Evolutionary conservation across 2,113 vertebrate genomes (phyloP).

Genomic region (Nansenia antarctica): DNA sequence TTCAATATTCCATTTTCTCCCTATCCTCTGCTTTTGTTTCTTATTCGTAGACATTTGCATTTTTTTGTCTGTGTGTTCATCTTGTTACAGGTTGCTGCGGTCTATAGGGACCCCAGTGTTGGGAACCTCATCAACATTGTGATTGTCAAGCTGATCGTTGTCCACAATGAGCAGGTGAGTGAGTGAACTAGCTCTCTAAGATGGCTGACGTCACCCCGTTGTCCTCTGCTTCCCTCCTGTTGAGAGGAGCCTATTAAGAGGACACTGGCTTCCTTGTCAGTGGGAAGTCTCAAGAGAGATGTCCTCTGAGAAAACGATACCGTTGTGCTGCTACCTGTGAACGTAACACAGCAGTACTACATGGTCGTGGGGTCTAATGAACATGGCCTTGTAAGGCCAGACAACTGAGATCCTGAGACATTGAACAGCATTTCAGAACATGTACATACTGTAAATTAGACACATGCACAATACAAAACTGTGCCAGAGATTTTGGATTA

Average conservation of each 20-base stretch:
- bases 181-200: constrained; percentile 11
- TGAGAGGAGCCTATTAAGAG: constrained; percentile 52
- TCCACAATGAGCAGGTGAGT: constrained; percentile 93
- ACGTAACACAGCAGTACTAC: constrained; percentile 48
- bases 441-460: no score
- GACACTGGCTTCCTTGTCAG: constrained; percentile 59
- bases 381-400: not conserved
- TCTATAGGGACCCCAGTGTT: constrained; percentile 94
- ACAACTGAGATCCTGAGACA: not conserved
- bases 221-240: constrained; percentile 23
- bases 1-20: not conserved
- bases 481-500: no score
- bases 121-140: constrained; percentile 97
- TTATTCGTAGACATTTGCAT: constrained; percentile 63
- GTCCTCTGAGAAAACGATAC: constrained; percentile 24
- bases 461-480: no score
- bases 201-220: constrained; percentile 48
- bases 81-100: constrained; percentile 88
- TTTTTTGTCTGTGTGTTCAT: constrained; percentile 63
- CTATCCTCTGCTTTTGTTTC: constrained; percentile 14
- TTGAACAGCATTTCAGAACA: not conserved
- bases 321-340: constrained; percentile 28
- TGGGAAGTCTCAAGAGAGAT: constrained; percentile 43
- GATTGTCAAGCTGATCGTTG: constrained; percentile 90
- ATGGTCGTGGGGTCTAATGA: not conserved